These are phyloP conservation scores for Azemiops feae DNA, from an alignment of 2,113 vertebrate species.

Conservation along the genomic window DNA sequence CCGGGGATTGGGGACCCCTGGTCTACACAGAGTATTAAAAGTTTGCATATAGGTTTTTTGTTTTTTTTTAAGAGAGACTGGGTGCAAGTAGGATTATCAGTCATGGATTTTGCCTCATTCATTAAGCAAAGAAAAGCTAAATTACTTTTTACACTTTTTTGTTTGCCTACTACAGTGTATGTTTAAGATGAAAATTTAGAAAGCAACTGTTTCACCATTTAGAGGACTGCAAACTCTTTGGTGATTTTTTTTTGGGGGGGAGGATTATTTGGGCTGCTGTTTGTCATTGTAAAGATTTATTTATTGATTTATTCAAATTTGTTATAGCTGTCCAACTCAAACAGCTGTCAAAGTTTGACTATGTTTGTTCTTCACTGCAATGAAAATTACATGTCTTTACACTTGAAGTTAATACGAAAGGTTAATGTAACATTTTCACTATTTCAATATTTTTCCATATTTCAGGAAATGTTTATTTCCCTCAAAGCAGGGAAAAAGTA, in stretches of 20 bases:
- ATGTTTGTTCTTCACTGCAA: not conserved
- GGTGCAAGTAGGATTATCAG: not conserved
- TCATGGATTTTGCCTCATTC: constrained; percentile 1
- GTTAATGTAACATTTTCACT: not conserved
- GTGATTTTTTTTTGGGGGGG: not conserved
- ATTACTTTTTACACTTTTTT: not conserved
- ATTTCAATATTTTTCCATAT: not conserved
- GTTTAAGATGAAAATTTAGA: not conserved
- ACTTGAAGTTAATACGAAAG: not conserved
- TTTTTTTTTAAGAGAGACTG: not conserved
- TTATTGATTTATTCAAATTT: not conserved
- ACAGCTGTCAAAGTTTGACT: not conserved
- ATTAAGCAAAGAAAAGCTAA: not conserved
- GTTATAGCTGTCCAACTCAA: not conserved
- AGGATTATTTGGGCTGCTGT: not conserved
- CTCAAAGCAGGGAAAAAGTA: not conserved
- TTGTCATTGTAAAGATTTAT: not conserved
- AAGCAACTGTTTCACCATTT: not conserved
- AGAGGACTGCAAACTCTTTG: not conserved
- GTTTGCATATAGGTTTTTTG: not conserved
- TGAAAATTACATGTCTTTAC: not conserved
- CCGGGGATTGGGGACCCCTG: too few relatives aligned
- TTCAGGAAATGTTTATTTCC: not conserved
- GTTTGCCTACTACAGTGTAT: not conserved
- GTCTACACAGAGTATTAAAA: not conserved